Conservation (phyloP, 2,113 vertebrate species). For the Plotosus lineatus region DNA sequence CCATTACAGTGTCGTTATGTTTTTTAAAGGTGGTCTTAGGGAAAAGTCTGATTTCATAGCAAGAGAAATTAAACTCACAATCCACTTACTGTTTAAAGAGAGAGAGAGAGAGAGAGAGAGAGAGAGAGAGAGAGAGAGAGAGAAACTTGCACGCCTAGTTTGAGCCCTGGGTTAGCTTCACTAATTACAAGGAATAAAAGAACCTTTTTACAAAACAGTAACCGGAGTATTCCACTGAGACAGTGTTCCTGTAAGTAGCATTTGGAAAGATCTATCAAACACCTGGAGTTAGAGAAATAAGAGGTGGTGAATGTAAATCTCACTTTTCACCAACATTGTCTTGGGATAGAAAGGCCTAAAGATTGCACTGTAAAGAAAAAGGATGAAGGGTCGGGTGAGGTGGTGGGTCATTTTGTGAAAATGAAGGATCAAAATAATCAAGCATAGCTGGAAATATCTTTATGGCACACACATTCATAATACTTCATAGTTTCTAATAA, state of each 20-base stretch:
- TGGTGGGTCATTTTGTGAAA: no score
- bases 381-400: no score
- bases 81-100: conserved; percentile 48
- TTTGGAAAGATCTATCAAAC: conserved; percentile 50
- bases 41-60: conserved; percentile 47
- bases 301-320: conserved; percentile 34
- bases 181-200: conserved; percentile 57
- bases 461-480: neutral
- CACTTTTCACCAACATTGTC: conserved; percentile 23
- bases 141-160: conserved; percentile 27
- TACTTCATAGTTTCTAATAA: neutral
- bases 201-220: conserved; percentile 61
- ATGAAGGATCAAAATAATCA: conserved; percentile 22
- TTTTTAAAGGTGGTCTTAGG: conserved; percentile 47
- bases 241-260: conserved; percentile 59
- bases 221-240: conserved; percentile 60
- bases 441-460: conserved; percentile 2
- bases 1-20: conserved; percentile 42
- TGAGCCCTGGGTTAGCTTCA: conserved; percentile 50
- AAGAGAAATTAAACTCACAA: conserved; percentile 41
- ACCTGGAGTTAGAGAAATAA: conserved; percentile 40
- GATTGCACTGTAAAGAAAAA: neutral
- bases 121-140: no score
- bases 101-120: no score
- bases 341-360: neutral